These are phyloP conservation scores for Anorthoa munda DNA, from an alignment of 2,888 invertebrate species.

Conservation along the genomic window DNA sequence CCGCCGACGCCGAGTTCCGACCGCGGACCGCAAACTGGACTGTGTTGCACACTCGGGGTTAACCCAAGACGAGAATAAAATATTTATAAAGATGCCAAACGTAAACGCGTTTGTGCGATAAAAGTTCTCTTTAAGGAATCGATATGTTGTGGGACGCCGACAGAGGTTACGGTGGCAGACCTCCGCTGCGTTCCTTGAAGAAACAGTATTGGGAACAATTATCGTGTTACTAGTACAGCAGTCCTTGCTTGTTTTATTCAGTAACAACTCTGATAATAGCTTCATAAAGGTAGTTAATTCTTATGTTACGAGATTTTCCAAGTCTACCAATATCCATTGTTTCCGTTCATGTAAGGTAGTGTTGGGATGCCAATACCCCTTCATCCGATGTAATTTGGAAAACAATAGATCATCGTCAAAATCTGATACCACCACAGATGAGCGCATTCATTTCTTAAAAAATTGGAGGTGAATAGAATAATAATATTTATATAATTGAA, in stretches of 20 bases:
- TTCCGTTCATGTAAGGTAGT: neutral
- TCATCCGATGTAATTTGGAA: no score
- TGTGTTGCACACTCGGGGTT: conserved; percentile 66
- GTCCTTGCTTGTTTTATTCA: conserved; percentile 31
- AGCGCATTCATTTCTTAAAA: neutral
- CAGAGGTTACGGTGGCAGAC: conserved; percentile 48
- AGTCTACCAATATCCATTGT: neutral
- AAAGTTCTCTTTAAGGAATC: conserved; percentile 58
- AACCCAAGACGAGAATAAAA: conserved; percentile 72
- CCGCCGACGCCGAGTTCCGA: conserved; percentile 67
- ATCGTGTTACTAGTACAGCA: conserved; percentile 20
- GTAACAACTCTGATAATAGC: conserved; percentile 13
- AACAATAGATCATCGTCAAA: no score
- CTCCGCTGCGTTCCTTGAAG: conserved; percentile 35
- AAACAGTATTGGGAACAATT: conserved; percentile 43
- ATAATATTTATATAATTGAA: no score
- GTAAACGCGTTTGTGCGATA: conserved; percentile 60
- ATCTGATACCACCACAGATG: no score
- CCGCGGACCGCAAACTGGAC: conserved; percentile 73
- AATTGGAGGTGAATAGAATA: neutral
- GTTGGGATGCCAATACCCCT: neutral
- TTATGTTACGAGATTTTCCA: conserved; percentile 1
- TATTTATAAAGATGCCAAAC: conserved; percentile 69
- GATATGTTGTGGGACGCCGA: conserved; percentile 39
- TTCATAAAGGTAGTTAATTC: conserved; percentile 18